Base-by-base conservation (phyloP, 53 echinoderm and acorn worm genomes). In the Mesocentrotus franciscanus region DNA sequence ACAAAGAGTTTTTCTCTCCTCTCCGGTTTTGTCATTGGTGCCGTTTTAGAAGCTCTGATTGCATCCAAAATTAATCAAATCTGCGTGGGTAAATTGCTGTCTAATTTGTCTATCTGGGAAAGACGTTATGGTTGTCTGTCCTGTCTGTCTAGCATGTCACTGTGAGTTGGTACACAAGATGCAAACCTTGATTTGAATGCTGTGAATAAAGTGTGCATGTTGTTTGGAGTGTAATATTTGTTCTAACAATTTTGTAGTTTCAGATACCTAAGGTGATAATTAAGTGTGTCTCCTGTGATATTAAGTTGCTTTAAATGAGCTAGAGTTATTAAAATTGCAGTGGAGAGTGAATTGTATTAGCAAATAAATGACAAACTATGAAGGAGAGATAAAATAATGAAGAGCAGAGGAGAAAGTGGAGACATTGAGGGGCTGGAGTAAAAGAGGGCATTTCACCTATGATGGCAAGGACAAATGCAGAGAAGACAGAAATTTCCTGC, bases 41-140 rank as follows among this genome's bases (percentile, higher is more conserved):
- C 22, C 14, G 4, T 64, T 66, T 35, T 20, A 62, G 39, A 58
- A 91, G 22, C 64, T 10, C 22, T 34, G 91, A 91, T 66, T 66
- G 66, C 66, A 62, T 91, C 30, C 8, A 14, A 4, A 91, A 35
- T 66, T 91, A 91, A 90, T 90, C 61, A 61, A 91, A 91, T 91
- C 91, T 91, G 91, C 10, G 17, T 58, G 9, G 66, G 66, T 91
- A 91, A 66, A 66, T 91, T 91, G 64, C 35, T 61, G 91, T 35
- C 91, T 64, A 91, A 91, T 91, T 91, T 91, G 66, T 17, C 20
- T 61, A 35, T 64, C 91, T 35, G 91, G 22, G 61, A 61, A 90
- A 91, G 87, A 87, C 8, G 59, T 87, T 84, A 8, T 49, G 17
- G 49, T 84, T 84, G 84, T 15, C 49, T 84, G 42, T 49, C 18